These are phyloP conservation scores for Drepana arcuata DNA, from an alignment of 1,140 invertebrate genomes.

Conservation along the genomic window DNA sequence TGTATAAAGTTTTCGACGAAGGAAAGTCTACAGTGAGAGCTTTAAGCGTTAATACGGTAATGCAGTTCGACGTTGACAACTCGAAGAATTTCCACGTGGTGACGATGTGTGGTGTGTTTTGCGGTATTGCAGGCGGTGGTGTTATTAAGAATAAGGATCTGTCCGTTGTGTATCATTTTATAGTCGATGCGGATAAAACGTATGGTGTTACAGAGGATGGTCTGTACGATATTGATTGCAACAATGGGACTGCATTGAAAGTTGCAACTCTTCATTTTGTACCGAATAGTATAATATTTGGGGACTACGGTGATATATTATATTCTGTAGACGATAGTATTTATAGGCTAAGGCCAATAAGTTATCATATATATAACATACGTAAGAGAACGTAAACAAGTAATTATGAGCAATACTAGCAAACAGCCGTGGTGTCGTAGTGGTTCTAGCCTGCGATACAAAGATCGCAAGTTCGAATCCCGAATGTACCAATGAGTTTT, in stretches of 20 bases:
- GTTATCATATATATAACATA: conserved; percentile 45
- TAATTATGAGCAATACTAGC: too few species aligned
- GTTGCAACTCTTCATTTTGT: conserved; percentile 37
- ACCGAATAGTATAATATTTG: conserved; percentile 49
- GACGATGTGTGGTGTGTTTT: conserved; percentile 52
- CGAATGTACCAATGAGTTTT: too few species aligned
- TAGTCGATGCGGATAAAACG: conserved; percentile 36
- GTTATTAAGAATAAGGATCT: conserved; percentile 48
- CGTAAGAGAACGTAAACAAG: conserved; percentile 15
- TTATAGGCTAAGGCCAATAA: conserved; percentile 45
- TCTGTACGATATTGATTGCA: conserved; percentile 43
- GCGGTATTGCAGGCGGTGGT: conserved; percentile 30
- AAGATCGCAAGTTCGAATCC: too few species aligned
- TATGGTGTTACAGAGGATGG: conserved; percentile 37
- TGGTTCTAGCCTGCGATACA: too few species aligned
- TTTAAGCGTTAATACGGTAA: conserved; percentile 38
- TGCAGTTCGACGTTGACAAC: conserved; percentile 52
- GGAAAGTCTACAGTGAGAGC: conserved; percentile 25
- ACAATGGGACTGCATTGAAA: conserved; percentile 43
- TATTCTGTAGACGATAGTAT: conserved; percentile 42
- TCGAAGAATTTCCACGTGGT: conserved; percentile 46
- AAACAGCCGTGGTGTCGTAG: too few species aligned
- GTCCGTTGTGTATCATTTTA: conserved; percentile 40
- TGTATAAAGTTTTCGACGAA: conserved; percentile 41
- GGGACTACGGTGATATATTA: conserved; percentile 58